Conservation (phyloP, 2,113 vertebrate genomes). For the Orthochromis indermauri region DNA sequence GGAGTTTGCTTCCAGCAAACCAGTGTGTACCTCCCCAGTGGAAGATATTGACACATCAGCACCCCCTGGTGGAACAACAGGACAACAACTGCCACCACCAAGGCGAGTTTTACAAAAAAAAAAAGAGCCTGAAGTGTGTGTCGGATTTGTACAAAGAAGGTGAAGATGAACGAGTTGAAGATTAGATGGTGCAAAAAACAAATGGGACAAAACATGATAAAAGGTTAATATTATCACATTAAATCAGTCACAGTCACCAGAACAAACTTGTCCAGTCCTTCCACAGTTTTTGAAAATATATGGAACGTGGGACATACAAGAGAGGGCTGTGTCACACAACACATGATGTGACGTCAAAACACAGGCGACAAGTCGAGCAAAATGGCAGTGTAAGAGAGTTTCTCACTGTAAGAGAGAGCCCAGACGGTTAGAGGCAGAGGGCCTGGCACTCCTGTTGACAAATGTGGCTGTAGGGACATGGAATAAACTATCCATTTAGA, state of each 20-base stretch:
- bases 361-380: background rate
- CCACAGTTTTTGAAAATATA: background rate
- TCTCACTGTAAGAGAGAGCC: background rate
- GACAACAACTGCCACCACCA: constrained; percentile 70
- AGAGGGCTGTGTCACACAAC: background rate
- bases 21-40: constrained; percentile 89
- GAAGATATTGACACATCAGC: constrained; percentile 87
- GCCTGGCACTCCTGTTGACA: background rate
- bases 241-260: background rate
- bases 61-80: constrained; percentile 73
- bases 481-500: background rate
- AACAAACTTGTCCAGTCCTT: background rate
- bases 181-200: background rate
- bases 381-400: background rate
- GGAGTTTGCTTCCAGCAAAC: constrained; percentile 98
- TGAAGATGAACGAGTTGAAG: background rate
- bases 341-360: background rate
- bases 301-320: fast-evolving
- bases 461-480: fast-evolving
- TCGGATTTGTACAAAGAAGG: background rate
- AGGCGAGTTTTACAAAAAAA: constrained; percentile 53
- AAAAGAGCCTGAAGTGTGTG: background rate
- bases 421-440: background rate
- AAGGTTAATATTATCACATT: background rate
- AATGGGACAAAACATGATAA: fast-evolving